A percentile compares a stretch with the other conserved stretches of the same genome.
phyloP scores from a whole-genome alignment of 2,113 vertebrate genomes.

The Scophthalmus maximus region DNA sequence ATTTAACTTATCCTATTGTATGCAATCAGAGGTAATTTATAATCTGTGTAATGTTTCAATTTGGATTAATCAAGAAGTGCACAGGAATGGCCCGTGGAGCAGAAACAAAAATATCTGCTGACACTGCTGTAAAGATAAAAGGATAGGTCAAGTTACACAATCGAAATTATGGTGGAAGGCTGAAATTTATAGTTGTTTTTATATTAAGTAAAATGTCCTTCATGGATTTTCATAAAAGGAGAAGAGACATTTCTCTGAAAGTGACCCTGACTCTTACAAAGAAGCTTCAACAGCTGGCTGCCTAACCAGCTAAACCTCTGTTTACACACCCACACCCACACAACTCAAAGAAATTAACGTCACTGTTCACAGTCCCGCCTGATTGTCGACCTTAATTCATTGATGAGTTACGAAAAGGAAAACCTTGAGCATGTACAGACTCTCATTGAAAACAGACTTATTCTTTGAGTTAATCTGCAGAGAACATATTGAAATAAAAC shows the following conservation, averaged over 20 bases:
- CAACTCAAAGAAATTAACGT: conserved; percentile 1
- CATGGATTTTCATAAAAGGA: conserved; percentile 13
- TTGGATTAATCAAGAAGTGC: not conserved
- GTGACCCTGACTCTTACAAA: conserved; percentile 11
- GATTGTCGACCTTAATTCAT: not conserved
- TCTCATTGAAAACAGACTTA: not conserved
- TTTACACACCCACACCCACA: conserved; percentile 22
- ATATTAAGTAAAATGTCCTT: not conserved
- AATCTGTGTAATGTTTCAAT: not conserved
- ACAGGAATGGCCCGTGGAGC: not conserved
- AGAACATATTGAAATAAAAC: not conserved
- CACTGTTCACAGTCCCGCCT: not conserved
- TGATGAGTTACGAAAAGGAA: not conserved
- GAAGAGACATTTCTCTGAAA: not conserved
- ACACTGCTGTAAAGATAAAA: not conserved
- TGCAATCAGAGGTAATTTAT: not conserved
- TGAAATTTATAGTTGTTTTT: not conserved
- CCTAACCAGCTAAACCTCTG: conserved; percentile 13
- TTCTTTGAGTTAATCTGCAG: not conserved
- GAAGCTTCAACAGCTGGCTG: conserved; percentile 12
- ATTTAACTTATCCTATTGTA: not conserved
- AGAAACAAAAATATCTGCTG: not conserved
- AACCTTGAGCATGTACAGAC: not conserved
- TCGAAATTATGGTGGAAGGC: not conserved
- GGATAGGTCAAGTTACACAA: not conserved